Conservation (phyloP, 2,888 invertebrate species). For the Yponomeuta sedellus region DNA sequence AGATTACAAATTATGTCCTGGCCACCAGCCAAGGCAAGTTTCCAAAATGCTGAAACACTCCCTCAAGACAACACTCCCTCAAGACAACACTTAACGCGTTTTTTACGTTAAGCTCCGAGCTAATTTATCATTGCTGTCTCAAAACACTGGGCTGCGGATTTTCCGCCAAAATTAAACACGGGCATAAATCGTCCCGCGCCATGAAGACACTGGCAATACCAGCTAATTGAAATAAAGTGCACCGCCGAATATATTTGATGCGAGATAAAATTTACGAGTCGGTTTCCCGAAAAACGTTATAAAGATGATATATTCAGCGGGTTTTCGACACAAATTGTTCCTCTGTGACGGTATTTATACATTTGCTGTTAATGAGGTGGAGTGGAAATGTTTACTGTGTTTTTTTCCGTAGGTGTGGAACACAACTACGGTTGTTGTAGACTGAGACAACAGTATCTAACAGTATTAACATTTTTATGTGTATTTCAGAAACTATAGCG, state of each 20-base stretch:
- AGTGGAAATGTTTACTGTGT: neutral
- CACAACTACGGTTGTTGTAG: too few species aligned
- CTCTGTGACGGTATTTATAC: neutral
- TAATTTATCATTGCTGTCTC: conserved; percentile 1
- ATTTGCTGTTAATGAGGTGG: neutral
- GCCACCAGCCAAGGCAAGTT: neutral
- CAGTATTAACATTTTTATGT: too few species aligned
- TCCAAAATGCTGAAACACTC: neutral
- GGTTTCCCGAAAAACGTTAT: neutral
- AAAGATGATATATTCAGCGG: neutral
- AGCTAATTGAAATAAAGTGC: conserved; percentile 55
- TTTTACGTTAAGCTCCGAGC: neutral
- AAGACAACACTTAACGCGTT: neutral
- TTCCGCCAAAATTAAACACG: conserved; percentile 10
- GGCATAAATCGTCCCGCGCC: conserved; percentile 44
- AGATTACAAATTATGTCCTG: neutral
- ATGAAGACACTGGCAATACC: conserved; percentile 35
- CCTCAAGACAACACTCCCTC: neutral
- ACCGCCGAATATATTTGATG: conserved; percentile 31
- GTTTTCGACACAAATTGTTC: conserved; percentile 1
- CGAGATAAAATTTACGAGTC: neutral
- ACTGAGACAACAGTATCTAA: too few species aligned
- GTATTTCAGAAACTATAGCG: too few species aligned
- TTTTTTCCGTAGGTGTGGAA: too few species aligned
- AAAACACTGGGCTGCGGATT: neutral